These are phyloP conservation scores for Muntiacus reevesi DNA, from an alignment of 2,113 vertebrate genomes.

Conservation along the genomic window DNA sequence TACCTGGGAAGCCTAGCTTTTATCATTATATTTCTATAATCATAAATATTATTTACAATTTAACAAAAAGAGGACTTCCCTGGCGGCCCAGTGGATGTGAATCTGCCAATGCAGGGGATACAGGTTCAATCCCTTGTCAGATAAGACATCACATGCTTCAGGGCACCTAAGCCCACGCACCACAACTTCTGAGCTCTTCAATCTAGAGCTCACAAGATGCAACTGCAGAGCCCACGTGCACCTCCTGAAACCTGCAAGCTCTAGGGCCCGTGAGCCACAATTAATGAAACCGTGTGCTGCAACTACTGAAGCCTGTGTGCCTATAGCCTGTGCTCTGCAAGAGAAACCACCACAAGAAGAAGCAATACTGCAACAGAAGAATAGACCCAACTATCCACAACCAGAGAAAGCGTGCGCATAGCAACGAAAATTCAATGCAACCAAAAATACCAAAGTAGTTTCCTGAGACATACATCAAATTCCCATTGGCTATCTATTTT, in stretches of 20 bases:
- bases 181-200: neutral
- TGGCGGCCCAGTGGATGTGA: neutral
- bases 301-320: neutral
- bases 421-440: neutral
- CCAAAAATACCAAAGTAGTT: neutral
- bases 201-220: neutral
- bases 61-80: neutral
- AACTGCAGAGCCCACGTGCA: neutral
- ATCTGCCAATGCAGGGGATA: neutral
- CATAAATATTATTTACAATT: neutral
- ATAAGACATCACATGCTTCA: neutral
- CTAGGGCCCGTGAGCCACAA: neutral
- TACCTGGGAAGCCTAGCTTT: neutral
- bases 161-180: neutral
- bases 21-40: neutral
- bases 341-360: neutral
- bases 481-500: neutral
- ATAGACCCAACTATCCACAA: rapidly evolving
- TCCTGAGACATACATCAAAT: neutral
- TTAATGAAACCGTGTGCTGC: neutral
- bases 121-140: neutral
- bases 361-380: neutral
- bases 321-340: neutral
- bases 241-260: neutral
- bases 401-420: neutral